These are phyloP conservation scores for Aphis gossypii DNA, from an alignment of 1,140 invertebrate species.

Conservation along the genomic window DNA sequence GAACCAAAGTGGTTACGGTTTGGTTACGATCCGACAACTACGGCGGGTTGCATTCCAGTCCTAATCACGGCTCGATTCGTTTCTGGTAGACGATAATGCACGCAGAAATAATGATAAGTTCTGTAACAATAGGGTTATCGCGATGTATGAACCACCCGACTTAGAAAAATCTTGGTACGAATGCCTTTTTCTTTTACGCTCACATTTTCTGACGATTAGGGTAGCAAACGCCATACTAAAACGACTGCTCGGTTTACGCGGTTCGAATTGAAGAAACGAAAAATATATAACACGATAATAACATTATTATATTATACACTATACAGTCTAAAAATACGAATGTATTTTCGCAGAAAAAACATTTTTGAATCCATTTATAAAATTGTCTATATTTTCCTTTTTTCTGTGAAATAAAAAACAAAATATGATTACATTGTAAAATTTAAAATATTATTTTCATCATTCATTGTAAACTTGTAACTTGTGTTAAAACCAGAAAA, in stretches of 20 bases:
- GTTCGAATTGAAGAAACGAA: background rate
- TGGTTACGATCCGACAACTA: background rate
- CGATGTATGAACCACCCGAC: background rate
- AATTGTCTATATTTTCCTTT: no score
- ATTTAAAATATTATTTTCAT: no score
- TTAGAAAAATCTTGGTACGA: background rate
- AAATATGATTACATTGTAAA: no score
- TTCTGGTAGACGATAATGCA: background rate
- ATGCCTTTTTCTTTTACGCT: background rate
- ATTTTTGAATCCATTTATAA: no score
- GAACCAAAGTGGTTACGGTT: background rate
- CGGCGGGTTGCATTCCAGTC: no score
- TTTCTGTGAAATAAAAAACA: no score
- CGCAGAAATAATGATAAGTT: background rate
- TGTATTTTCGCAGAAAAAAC: no score
- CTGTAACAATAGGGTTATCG: background rate
- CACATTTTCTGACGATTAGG: background rate
- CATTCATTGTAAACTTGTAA: no score
- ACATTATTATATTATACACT: background rate
- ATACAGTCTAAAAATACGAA: background rate
- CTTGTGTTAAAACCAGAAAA: no score
- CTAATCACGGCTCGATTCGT: background rate
- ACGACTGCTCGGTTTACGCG: background rate
- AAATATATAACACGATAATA: background rate
- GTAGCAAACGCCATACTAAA: background rate